Conservation (phyloP, 2,888 invertebrate genomes). For the Conomelus anceps region DNA sequence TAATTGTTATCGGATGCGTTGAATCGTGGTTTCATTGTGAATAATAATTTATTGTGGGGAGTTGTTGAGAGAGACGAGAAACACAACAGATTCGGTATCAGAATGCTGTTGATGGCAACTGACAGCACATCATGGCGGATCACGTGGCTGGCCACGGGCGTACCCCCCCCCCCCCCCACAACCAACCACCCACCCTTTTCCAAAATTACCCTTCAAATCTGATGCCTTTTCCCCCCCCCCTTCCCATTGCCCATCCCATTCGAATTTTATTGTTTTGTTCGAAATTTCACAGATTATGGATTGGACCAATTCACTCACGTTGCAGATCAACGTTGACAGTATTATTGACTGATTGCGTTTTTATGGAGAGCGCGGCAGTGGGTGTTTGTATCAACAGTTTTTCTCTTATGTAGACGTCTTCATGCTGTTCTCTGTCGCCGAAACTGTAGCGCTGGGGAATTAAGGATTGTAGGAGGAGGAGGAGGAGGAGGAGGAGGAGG, state of each 20-base stretch:
- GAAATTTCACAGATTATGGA: neutral
- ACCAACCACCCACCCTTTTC: neutral
- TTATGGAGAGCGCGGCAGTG: neutral
- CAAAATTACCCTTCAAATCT: neutral
- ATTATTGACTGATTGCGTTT: neutral
- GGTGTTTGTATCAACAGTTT: no score
- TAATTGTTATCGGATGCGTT: no score
- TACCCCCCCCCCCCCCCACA: neutral
- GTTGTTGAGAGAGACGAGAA: neutral
- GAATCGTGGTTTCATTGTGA: neutral
- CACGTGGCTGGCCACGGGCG: neutral
- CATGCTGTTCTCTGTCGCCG: no score
- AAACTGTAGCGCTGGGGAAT: no score
- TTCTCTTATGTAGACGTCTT: no score
- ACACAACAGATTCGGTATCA: neutral
- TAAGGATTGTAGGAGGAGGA: no score
- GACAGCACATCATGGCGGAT: neutral
- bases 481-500: no score
- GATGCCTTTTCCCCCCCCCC: no score
- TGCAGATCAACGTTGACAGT: neutral
- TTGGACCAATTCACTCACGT: neutral
- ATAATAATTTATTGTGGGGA: no score
- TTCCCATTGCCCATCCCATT: neutral
- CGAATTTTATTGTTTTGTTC: neutral
- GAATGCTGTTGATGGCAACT: neutral